Conservation (phyloP, 2,888 invertebrate species). For the Pterostichus madidus region DNA sequence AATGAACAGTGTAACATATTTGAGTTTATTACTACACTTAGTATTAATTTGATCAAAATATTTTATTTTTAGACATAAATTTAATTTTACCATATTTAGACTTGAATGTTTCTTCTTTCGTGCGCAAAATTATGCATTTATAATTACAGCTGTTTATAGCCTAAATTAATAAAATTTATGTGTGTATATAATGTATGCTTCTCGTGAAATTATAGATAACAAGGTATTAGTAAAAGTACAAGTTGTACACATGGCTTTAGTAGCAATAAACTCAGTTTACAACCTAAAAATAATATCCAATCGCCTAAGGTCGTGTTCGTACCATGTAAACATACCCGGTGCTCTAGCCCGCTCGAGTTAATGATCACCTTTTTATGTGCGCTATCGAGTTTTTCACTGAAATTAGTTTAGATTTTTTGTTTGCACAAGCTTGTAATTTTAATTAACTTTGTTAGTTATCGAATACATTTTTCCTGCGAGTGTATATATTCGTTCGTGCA, state of each 20-base stretch:
- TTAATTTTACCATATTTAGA: conserved; percentile 11
- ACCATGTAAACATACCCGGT: conserved; percentile 25
- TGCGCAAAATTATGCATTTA: not conserved
- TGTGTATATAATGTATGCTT: conserved; percentile 19
- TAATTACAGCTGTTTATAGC: conserved; percentile 28
- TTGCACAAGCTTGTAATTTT: conserved; percentile 55
- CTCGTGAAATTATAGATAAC: conserved; percentile 37
- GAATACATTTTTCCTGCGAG: conserved; percentile 32
- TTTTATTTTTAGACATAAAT: not conserved
- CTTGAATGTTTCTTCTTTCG: conserved; percentile 24
- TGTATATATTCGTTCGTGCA: conserved; percentile 1
- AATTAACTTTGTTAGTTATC: conserved; percentile 63
- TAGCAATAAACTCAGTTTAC: conserved; percentile 39
- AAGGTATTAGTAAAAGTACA: conserved; percentile 38
- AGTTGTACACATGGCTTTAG: conserved; percentile 23
- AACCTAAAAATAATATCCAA: conserved; percentile 46
- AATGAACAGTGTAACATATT: conserved; percentile 39
- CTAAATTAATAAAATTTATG: conserved; percentile 44
- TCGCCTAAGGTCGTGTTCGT: conserved; percentile 20
- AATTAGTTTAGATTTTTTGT: conserved; percentile 58
- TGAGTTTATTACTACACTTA: conserved; percentile 28
- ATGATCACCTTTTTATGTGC: conserved; percentile 52
- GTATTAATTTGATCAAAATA: too few species aligned
- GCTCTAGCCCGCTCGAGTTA: conserved; percentile 17
- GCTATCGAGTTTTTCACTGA: conserved; percentile 52